These are phyloP conservation scores for Melanotaenia parkinsoni DNA, from an alignment of 2,797 vertebrate species.

Conservation along the genomic window DNA sequence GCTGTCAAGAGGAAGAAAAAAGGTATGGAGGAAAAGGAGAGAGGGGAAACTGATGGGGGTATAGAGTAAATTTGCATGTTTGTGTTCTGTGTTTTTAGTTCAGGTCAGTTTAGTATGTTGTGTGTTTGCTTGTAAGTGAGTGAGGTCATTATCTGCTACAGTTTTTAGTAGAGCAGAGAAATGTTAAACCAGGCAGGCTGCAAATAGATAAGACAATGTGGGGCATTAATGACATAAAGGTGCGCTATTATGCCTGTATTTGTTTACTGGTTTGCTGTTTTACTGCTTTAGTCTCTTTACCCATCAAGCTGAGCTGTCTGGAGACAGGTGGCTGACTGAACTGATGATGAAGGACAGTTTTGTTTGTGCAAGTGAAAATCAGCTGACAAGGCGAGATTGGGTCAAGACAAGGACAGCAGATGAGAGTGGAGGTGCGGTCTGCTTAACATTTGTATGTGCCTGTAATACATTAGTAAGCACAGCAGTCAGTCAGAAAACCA, in stretches of 20 bases:
- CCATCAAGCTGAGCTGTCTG: slow-evolving; percentile 32
- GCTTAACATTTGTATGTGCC: slow-evolving; percentile 21
- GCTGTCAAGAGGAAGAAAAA: slow-evolving; percentile 83
- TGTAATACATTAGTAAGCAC: slow-evolving; percentile 58
- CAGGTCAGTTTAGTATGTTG: neutral
- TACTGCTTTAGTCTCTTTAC: slow-evolving; percentile 15
- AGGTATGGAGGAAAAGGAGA: slow-evolving; percentile 68
- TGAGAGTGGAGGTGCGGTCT: slow-evolving; percentile 42
- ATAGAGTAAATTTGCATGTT: neutral
- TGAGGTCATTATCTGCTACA: slow-evolving; percentile 30
- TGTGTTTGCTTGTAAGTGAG: neutral
- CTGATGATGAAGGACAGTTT: slow-evolving; percentile 55
- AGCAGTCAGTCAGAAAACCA: slow-evolving; percentile 41
- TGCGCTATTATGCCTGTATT: neutral
- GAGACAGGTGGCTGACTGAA: slow-evolving; percentile 53
- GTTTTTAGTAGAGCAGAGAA: slow-evolving; percentile 13
- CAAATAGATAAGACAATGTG: slow-evolving; percentile 7
- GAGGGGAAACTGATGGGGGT: slow-evolving; percentile 5
- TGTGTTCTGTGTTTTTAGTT: slow-evolving; percentile 3
- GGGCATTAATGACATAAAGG: neutral
- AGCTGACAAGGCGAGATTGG: slow-evolving; percentile 56
- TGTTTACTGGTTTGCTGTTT: neutral
- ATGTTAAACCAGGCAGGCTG: slow-evolving; percentile 12
- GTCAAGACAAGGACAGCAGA: slow-evolving; percentile 52
- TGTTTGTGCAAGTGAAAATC: slow-evolving; percentile 40